These are phyloP conservation scores for Tachypleus tridentatus DNA, from an alignment of 1,140 invertebrate genomes.

Conservation along the genomic window DNA sequence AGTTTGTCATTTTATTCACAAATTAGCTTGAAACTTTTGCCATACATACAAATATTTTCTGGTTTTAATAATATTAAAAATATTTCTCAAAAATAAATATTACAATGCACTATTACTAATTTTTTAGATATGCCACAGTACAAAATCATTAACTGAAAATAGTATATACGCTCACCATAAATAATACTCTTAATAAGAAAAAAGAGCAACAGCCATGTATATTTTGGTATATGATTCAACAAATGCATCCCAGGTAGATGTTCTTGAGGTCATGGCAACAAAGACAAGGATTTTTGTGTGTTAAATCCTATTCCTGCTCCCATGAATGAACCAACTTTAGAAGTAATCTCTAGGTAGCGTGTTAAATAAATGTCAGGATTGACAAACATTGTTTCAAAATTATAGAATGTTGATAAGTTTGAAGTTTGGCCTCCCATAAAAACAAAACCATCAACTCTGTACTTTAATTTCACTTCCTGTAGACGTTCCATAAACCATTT, in stretches of 20 bases:
- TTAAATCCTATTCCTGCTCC: conserved; percentile 69
- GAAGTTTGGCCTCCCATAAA: conserved; percentile 77
- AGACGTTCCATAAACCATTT: conserved; percentile 68
- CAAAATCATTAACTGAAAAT: no score
- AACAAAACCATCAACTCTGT: conserved; percentile 77
- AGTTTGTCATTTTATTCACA: no score
- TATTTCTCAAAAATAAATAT: no score
- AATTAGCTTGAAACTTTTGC: no score
- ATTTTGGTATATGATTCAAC: conserved; percentile 28
- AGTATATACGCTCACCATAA: no score
- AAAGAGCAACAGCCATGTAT: no score
- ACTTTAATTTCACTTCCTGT: conserved; percentile 51
- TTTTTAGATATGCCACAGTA: no score
- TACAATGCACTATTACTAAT: no score
- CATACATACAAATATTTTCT: no score
- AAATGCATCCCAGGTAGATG: conserved; percentile 63
- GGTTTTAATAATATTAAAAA: no score
- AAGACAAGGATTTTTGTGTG: conserved; percentile 70
- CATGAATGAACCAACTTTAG: conserved; percentile 48
- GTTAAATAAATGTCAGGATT: conserved; percentile 68
- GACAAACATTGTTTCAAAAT: conserved; percentile 48
- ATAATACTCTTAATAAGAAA: no score
- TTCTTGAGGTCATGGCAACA: conserved; percentile 68
- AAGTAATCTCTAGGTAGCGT: conserved; percentile 38
- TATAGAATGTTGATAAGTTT: conserved; percentile 73